Base-by-base conservation (phyloP, 2,113 vertebrate species). In the Dunckerocampus dactyliophorus region DNA sequence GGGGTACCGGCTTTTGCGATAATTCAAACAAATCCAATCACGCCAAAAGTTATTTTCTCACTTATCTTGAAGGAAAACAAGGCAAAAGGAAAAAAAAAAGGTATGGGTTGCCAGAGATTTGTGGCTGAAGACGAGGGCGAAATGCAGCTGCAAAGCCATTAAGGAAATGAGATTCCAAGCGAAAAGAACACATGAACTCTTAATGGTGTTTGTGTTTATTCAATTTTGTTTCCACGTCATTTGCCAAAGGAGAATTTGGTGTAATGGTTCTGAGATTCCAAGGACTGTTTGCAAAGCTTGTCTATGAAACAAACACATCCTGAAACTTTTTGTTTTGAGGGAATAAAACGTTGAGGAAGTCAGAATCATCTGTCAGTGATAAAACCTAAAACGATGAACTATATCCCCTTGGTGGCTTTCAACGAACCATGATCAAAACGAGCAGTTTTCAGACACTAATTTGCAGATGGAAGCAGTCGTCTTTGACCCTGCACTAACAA, bases 121-220 rank as follows among this genome's bases (percentile, higher is more conserved):
- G 81, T 67, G 77, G 80, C 76, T 72, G 67, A 71, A 77, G 55
- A 57, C 45, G 24, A 67, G 64, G 74, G 43, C 50, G 65, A 76
- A 76, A 61, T 73, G 57, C 65, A 47, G 70, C 77, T 78, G 77
- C 71, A 79, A 81, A 85, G 82, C 77, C 79, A 77, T 82, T 82
- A 81, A 83, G 80, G 77, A 80, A 84, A 85, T 82, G 71, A 77
- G 75, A 68, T 74, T 68, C 67, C 63, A 76, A 83, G 37, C 69
- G 72, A 80, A 79, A 75, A 8, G 60, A 80, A 82, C 68, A 82
- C 77, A 81, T 79, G 67, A 83, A 84, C 78, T 82, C 71, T 66
- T 85, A 83, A 87, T 74, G 72, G 80, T 84, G 85, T 84, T 87
- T 85, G 82, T 85, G 81, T 88, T 85, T 76, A 70, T 79, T 75